Evolutionary conservation across 2,797 vertebrate species (phyloP), one percentile per base, ranked within the genome.

Genomic region (Argyrosomus regius): DNA sequence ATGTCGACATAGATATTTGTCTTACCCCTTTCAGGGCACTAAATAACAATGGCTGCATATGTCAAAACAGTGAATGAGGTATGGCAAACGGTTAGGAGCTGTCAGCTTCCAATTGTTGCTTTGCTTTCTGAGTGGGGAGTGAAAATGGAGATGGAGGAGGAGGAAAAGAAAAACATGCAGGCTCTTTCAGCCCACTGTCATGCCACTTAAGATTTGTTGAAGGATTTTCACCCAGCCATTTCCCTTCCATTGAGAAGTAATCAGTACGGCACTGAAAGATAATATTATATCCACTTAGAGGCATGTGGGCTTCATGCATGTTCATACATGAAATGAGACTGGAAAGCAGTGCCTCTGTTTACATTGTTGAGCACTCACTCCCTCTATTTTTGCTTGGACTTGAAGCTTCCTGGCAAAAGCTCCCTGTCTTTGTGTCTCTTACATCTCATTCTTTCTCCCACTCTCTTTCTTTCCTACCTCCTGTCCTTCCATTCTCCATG

Each of bases 131-230:
- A 82, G 87, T 75, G 75, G 70, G 78, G 83, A 86, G 87, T 91
- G 88, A 89, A 90, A 93, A 93, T 77, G 61, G 92, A 90, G 88
- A 90, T 59, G 84, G 82, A 85, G 88, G 89, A 86, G 83, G 89
- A 89, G 87, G 90, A 65, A 82, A 90, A 88, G 84, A 87, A 92
- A 92, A 93, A 93, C 92, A 95, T 88, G 88, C 91, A 75, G 91
- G 94, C 90, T 92, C 92, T 95, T 93, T 94, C 89, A 94, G 91
- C 82, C 87, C 87, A 85, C 91, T 92, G 93, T 94, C 93, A 93
- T 89, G 93, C 93, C 93, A 94, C 95, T 96, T 95, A 93, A 88
- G 89, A 92, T 90, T 90, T 83, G 93, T 90, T 94, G 94, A 95
- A 93, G 90, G 94, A 94, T 95, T 92, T 88, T 90, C 92, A 92